Conservation (phyloP, 2,888 invertebrate species). For the Aethes cnicana region DNA sequence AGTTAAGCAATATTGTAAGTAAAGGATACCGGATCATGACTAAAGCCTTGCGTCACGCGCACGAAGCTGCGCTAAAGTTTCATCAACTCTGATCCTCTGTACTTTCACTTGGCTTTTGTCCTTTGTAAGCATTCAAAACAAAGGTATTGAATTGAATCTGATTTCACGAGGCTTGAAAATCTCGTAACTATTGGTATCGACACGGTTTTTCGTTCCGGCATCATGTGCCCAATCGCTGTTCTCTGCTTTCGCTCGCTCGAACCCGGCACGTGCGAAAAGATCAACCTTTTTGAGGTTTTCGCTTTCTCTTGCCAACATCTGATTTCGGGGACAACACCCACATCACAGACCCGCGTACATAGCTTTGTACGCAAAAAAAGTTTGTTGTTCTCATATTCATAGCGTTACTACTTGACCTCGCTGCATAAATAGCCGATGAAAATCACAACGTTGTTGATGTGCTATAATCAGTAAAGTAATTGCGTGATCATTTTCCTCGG, state of each 20-base stretch:
- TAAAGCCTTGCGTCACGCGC: slow-evolving; percentile 8
- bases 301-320: slow-evolving; percentile 13
- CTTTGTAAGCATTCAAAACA: slow-evolving; percentile 8
- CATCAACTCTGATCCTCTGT: not conserved
- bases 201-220: slow-evolving; percentile 8
- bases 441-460: not conserved
- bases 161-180: slow-evolving; percentile 1
- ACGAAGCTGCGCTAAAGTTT: slow-evolving; percentile 1
- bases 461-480: not conserved
- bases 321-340: not conserved
- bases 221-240: slow-evolving; percentile 10
- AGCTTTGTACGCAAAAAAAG: no score
- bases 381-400: no score
- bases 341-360: no score
- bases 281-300: slow-evolving; percentile 23
- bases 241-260: slow-evolving; percentile 22
- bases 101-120: slow-evolving; percentile 14
- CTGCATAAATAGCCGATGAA: not conserved
- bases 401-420: no score
- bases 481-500: slow-evolving; percentile 2
- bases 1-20: slow-evolving; percentile 16
- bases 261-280: slow-evolving; percentile 26
- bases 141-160: not conserved
- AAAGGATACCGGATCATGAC: slow-evolving; percentile 2
- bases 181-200: not conserved